Evolutionary conservation across 1,140 invertebrate species (phyloP), one percentile per base, ranked within the genome.

Genomic region (Mycetomoellerius zeteki): DNA sequence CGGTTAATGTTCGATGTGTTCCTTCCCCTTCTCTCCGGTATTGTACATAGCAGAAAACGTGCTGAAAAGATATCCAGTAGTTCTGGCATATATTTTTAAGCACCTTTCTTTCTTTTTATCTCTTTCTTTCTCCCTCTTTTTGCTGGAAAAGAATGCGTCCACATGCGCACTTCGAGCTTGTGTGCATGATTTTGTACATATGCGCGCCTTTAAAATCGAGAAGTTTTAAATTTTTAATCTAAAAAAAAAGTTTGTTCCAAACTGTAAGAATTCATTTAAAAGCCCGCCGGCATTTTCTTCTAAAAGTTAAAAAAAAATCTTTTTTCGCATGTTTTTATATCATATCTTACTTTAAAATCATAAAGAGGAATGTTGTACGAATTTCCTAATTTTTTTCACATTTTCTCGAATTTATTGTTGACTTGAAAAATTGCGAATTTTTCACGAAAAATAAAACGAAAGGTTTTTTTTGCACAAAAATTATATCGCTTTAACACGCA

Each of bases 41-140:
- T 16, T 52, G 12, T 4, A 33, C 52, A 33, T 52, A 12, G 6
- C 14, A n/a, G 37, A 1, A n/a, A 52, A 24, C 8, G 2, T 54
- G 4, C 37, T 24, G 43, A 54, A 33, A 69, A 7, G 6, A 67
- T 64, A 30, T 30, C 14, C 43, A 58, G 14, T 30, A 33, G 24
- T 33, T 67, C n/a, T 21, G 37, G 8, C 54, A 60, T 2, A 64
- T 80, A 69, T 54, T 54, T 43, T 78, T 78, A 65, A 27, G 24
- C 19, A 27, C 8, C 14, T 14, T 7, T 37, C 33, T 77, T 7
- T 37, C 10, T n/a, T 37, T 24, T 19, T 69, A 4, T 24, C 6
- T 69, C 1, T 24, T 24, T 69, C 21, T 16, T 21, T 27, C 65
- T 50, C 3, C 24, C 65, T 50, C 6, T n/a, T 16, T 52, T 30